phyloP scores from a whole-genome alignment of 2,113 vertebrate species.

The Crotalus tigris region DNA sequence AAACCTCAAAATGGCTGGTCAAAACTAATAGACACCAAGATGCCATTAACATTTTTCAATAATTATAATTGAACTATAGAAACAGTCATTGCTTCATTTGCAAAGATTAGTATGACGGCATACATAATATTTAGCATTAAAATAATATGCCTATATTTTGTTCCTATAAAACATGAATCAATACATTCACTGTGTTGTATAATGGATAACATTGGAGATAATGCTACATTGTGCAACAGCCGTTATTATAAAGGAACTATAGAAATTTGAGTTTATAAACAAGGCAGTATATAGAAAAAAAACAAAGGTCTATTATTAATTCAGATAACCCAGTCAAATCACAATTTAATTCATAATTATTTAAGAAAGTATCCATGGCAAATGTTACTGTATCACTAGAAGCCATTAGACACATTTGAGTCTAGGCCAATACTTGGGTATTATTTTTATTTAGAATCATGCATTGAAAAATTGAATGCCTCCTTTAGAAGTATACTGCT shows the following conservation, averaged over 20 bases:
- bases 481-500: not conserved
- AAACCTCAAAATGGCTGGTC: not conserved
- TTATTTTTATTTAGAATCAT: not conserved
- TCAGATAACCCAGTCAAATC: not conserved
- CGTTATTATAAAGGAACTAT: not conserved
- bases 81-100: not conserved
- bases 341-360: not conserved
- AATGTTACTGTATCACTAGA: not conserved
- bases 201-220: not conserved
- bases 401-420: not conserved
- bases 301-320: not conserved
- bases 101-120: not conserved
- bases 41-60: not conserved
- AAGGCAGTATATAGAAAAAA: not conserved
- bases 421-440: not conserved
- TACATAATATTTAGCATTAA: not conserved
- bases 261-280: not conserved
- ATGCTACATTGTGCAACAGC: not conserved
- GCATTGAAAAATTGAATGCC: not conserved
- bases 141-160: not conserved
- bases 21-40: not conserved
- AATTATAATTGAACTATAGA: not conserved
- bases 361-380: not conserved
- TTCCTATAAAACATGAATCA: not conserved
- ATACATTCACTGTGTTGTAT: not conserved